A percentile compares a stretch with the other conserved stretches of the same genome.
These are phyloP conservation scores for Uria aalge DNA, from an alignment of 2,113 vertebrate species.

Conservation along the genomic window DNA sequence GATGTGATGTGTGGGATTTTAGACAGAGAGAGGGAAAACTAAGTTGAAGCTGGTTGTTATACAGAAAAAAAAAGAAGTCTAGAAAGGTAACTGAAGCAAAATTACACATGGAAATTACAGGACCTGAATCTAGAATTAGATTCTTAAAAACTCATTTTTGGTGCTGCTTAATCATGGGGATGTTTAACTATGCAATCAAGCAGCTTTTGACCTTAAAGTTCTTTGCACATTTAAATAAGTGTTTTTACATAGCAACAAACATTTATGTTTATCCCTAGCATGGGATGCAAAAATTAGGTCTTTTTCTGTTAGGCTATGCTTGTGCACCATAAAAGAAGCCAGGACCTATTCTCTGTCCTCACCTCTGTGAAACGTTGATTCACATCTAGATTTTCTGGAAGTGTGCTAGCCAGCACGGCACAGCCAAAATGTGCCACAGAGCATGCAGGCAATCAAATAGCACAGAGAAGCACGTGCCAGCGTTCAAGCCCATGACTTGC, in stretches of 20 bases:
- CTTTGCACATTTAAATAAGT: neutral
- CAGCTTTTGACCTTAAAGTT: neutral
- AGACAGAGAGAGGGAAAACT: neutral
- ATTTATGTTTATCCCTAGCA: neutral
- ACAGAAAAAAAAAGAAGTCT: neutral
- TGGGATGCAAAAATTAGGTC: rapidly evolving
- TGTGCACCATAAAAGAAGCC: neutral
- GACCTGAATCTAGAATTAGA: neutral
- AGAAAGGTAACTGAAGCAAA: neutral
- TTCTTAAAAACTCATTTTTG: neutral
- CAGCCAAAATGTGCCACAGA: rapidly evolving
- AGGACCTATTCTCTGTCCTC: neutral
- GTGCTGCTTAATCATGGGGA: neutral
- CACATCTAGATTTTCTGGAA: neutral
- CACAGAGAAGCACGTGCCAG: neutral
- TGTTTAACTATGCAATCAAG: neutral
- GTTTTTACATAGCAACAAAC: neutral
- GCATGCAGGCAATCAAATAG: neutral
- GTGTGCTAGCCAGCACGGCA: rapidly evolving
- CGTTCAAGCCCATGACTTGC: neutral
- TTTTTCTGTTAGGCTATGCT: neutral
- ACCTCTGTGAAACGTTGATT: neutral
- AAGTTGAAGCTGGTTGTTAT: neutral
- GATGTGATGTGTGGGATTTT: neutral
- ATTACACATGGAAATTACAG: neutral